Evolutionary conservation across 2,797 vertebrate genomes (phyloP).

Genomic region (Hemitrygon akajei): DNA sequence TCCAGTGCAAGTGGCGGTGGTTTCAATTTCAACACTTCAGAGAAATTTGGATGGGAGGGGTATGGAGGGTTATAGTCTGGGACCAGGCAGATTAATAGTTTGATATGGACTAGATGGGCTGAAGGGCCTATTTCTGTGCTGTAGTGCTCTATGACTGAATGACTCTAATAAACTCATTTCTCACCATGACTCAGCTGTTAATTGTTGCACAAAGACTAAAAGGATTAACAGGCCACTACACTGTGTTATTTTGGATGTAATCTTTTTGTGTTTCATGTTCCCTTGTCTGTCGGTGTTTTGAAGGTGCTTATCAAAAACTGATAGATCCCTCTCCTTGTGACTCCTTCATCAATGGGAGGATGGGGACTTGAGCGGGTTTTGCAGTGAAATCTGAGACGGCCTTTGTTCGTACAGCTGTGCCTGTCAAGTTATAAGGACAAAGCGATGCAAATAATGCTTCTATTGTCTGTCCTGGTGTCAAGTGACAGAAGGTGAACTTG

Average conservation of each 20-base stretch:
- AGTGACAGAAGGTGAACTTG: slow-evolving; percentile 75
- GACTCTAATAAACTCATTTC: background rate
- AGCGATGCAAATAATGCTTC: slow-evolving; percentile 66
- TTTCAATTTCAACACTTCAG: too few species aligned
- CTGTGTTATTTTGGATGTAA: background rate
- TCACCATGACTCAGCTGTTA: background rate
- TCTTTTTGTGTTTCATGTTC: background rate
- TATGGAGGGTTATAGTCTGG: too few species aligned
- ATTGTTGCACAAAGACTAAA: background rate
- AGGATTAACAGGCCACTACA: background rate
- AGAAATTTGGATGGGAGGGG: too few species aligned
- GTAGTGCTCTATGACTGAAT: too few species aligned
- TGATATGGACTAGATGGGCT: too few species aligned
- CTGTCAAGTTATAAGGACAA: slow-evolving; percentile 61
- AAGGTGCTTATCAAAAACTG: slow-evolving; percentile 15
- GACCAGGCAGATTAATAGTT: too few species aligned
- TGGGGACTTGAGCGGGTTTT: slow-evolving; percentile 47
- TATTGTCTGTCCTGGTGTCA: slow-evolving; percentile 66
- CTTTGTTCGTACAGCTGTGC: slow-evolving; percentile 70
- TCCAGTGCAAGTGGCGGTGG: too few species aligned
- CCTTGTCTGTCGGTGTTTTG: background rate
- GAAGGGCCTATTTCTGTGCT: too few species aligned
- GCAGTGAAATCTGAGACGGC: slow-evolving; percentile 57
- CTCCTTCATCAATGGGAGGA: background rate
- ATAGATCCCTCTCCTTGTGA: background rate